Conservation (phyloP, 2,797 vertebrate species). For the Chrysolophus pictus region DNA sequence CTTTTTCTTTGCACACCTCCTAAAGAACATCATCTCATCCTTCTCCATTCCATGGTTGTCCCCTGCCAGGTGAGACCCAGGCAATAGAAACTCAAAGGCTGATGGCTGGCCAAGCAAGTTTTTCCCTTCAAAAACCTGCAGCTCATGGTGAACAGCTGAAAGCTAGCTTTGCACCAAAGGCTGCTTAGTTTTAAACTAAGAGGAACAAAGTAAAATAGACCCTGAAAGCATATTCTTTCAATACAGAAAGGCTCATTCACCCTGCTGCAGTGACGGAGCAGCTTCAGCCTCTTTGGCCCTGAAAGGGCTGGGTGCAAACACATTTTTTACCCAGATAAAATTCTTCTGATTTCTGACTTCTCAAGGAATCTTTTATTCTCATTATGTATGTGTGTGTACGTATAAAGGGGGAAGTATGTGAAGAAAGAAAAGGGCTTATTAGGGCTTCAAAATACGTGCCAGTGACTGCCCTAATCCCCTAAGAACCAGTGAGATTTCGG, state of each 20-base stretch:
- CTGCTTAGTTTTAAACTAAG: neutral
- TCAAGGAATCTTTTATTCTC: neutral
- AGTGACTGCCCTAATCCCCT: neutral
- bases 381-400: neutral
- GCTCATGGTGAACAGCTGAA: neutral
- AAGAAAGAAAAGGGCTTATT: neutral
- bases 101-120: neutral
- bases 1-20: neutral
- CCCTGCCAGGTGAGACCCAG: neutral
- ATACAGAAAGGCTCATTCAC: neutral
- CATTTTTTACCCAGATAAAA: neutral
- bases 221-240: neutral
- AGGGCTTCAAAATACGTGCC: neutral
- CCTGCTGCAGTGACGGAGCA: neutral
- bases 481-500: neutral
- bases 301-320: neutral
- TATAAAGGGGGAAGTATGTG: neutral
- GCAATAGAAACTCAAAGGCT: neutral
- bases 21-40: neutral
- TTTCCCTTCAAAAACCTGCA: neutral
- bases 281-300: neutral
- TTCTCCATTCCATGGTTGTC: neutral
- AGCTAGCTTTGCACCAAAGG: accelerated
- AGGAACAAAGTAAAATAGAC: neutral
- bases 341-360: slow-evolving; percentile 1